Percentiles rank a stretch among this genome's conserved stretches.
Evolutionary conservation across 1,140 invertebrate species (phyloP).

Genomic region (Hyles vespertilio): DNA sequence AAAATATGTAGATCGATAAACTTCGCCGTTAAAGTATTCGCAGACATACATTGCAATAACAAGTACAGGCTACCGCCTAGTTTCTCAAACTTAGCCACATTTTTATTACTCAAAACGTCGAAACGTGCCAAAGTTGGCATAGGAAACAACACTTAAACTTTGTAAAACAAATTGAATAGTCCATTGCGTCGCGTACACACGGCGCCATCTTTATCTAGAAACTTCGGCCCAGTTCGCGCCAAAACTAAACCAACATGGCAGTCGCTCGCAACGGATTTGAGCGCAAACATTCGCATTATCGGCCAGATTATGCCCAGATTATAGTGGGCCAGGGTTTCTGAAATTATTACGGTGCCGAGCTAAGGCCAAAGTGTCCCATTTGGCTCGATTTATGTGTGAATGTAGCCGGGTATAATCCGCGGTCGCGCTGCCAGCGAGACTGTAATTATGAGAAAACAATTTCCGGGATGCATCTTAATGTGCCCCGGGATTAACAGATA

Average conservation of each 20-base stretch:
- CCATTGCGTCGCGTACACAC: conserved; percentile 16
- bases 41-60: no score
- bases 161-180: conserved; percentile 16
- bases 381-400: conserved; percentile 68
- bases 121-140: neutral
- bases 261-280: conserved; percentile 54
- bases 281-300: conserved; percentile 65
- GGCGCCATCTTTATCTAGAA: conserved; percentile 54
- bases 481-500: conserved; percentile 54
- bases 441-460: conserved; percentile 75
- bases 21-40: no score
- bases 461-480: conserved; percentile 67
- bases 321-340: conserved; percentile 56
- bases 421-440: conserved; percentile 37
- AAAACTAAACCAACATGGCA: conserved; percentile 53
- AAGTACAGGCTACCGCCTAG: no score
- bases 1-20: no score
- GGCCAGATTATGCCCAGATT: conserved; percentile 71
- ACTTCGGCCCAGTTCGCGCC: conserved; percentile 53
- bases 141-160: conserved; percentile 12
- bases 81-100: no score
- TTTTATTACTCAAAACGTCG: no score
- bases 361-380: conserved; percentile 70
- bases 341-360: conserved; percentile 68
- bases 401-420: conserved; percentile 59